Percentiles rank a stretch among this genome's conserved stretches.
Conservation (phyloP, 2,888 invertebrate species). For the Prosopocoilus inquinatus region DNA sequence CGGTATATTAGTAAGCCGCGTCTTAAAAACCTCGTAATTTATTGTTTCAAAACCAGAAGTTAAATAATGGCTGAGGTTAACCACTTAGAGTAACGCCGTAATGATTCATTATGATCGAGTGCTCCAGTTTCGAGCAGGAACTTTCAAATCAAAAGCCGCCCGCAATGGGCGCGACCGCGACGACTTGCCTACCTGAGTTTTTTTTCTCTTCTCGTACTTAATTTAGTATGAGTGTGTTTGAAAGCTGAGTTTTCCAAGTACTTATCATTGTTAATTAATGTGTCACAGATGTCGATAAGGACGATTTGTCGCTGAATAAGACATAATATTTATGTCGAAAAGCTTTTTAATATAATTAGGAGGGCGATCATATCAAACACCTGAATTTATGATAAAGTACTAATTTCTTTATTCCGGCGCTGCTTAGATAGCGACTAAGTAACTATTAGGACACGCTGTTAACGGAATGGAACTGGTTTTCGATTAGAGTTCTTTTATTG, state of each 20-base stretch:
- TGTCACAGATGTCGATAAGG: slow-evolving; percentile 5
- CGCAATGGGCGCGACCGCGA: background rate
- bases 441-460: too few relatives aligned
- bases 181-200: background rate
- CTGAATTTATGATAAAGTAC: slow-evolving; percentile 15
- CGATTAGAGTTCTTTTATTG: too few relatives aligned
- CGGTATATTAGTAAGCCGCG: too few relatives aligned
- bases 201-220: background rate
- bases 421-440: slow-evolving; percentile 7
- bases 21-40: too few relatives aligned
- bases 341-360: slow-evolving; percentile 19
- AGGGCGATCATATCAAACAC: slow-evolving; percentile 12
- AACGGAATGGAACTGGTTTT: too few relatives aligned
- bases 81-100: background rate
- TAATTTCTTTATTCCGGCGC: slow-evolving; percentile 15
- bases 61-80: slow-evolving; percentile 1
- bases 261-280: slow-evolving; percentile 7
- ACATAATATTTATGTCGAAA: slow-evolving; percentile 19
- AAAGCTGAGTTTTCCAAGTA: too few relatives aligned
- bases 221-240: too few relatives aligned
- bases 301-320: slow-evolving; percentile 10
- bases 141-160: slow-evolving; percentile 11
- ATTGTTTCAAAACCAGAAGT: background rate
- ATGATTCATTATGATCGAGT: slow-evolving; percentile 28
- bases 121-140: slow-evolving; percentile 30